phyloP scores from a whole-genome alignment of 2,113 vertebrate species.

The Furnarius figulus region DNA sequence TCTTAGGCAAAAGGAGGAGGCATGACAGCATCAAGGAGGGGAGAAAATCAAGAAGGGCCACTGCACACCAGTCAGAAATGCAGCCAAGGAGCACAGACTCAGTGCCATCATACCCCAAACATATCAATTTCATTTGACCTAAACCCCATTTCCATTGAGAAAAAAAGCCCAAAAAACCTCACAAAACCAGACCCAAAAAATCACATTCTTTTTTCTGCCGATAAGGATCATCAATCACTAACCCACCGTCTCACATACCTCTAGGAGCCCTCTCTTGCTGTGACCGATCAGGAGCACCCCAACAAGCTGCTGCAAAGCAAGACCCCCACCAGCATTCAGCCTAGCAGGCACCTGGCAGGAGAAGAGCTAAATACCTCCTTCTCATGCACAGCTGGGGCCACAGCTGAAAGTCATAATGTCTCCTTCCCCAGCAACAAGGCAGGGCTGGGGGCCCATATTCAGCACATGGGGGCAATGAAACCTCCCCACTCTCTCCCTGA shows the following conservation, averaged over 20 bases:
- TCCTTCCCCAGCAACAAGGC: not conserved
- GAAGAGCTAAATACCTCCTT: not conserved
- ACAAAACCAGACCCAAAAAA: not conserved
- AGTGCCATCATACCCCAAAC: fast-evolving
- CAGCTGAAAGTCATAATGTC: not conserved
- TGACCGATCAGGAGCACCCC: not conserved
- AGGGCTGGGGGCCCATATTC: not conserved
- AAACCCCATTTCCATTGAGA: not conserved
- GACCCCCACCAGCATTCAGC: fast-evolving
- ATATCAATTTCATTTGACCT: not conserved
- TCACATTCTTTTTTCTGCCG: not conserved
- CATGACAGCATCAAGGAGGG: not conserved
- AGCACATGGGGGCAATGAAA: not conserved
- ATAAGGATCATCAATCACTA: not conserved
- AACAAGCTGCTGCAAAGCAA: fast-evolving
- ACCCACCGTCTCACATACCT: fast-evolving
- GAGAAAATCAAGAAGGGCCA: not conserved
- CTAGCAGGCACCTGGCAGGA: fast-evolving
- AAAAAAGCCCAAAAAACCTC: not conserved
- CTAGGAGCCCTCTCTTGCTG: fast-evolving
- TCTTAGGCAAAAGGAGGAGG: not conserved
- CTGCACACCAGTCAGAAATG: fast-evolving
- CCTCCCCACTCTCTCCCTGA: fast-evolving
- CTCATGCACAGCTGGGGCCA: not conserved
- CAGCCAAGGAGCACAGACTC: fast-evolving